Percentiles rank a stretch among this genome's conserved stretches.
phyloP scores from a whole-genome alignment of 2,888 invertebrate genomes.

The Stenoptilia bipunctidactyla region DNA sequence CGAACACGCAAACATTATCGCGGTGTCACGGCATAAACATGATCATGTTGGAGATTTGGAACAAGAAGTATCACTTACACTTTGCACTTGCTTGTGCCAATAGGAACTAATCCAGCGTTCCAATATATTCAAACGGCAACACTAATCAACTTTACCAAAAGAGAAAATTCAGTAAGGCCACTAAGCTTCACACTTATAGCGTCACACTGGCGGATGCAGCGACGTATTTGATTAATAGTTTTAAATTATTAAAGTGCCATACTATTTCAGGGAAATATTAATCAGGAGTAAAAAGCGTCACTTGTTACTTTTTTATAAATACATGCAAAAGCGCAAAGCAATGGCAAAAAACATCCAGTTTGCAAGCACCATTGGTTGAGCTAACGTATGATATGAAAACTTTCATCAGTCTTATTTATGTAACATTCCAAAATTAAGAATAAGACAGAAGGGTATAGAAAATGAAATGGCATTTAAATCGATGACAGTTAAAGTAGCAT shows the following conservation, averaged over 20 bases:
- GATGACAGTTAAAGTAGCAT: slow-evolving; percentile 33
- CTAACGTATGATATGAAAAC: background rate
- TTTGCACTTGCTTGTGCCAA: slow-evolving; percentile 70
- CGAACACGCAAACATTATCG: slow-evolving; percentile 63
- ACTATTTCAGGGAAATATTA: slow-evolving; percentile 55
- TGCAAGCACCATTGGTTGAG: background rate
- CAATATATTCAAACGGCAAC: slow-evolving; percentile 49
- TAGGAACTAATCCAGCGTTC: slow-evolving; percentile 63
- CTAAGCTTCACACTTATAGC: slow-evolving; percentile 64
- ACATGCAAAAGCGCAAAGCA: slow-evolving; percentile 55
- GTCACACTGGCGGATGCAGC: slow-evolving; percentile 57
- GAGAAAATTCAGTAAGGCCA: slow-evolving; percentile 66
- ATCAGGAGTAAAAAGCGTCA: slow-evolving; percentile 42
- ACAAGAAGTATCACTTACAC: slow-evolving; percentile 71
- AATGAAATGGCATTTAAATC: slow-evolving; percentile 8
- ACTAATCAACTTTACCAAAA: slow-evolving; percentile 47
- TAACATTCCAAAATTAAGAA: slow-evolving; percentile 6
- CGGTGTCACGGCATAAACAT: slow-evolving; percentile 59
- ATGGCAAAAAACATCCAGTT: slow-evolving; percentile 22
- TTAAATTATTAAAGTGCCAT: slow-evolving; percentile 63
- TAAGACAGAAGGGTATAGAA: slow-evolving; percentile 9
- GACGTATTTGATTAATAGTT: slow-evolving; percentile 43
- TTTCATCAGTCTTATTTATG: background rate
- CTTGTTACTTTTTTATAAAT: slow-evolving; percentile 29
- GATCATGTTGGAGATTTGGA: slow-evolving; percentile 71